Percentiles rank a stretch among this genome's conserved stretches.
Conservation (phyloP, 2,888 invertebrate genomes). For the Platypus cylindrus region DNA sequence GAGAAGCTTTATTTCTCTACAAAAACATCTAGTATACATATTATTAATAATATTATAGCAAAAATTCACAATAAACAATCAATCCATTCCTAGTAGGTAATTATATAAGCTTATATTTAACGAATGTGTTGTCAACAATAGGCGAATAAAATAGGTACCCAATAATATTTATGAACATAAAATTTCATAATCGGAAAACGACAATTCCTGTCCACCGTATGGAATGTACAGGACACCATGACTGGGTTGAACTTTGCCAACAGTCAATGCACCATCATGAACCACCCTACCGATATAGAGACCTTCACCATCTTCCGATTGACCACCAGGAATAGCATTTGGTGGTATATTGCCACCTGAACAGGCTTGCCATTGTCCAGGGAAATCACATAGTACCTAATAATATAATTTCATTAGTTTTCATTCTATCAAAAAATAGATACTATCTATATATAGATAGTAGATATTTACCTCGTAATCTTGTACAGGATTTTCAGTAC, state of each 20-base stretch:
- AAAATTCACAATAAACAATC: no score
- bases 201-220: constrained; percentile 65
- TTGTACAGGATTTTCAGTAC: constrained; percentile 50
- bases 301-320: constrained; percentile 66
- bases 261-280: constrained; percentile 63
- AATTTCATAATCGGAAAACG: constrained; percentile 71
- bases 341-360: constrained; percentile 51
- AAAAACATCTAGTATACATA: no score
- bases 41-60: no score
- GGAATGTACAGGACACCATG: constrained; percentile 67
- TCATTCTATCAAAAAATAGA: no score
- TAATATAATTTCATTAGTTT: no score
- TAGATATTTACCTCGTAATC: constrained; percentile 62
- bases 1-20: no score
- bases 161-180: constrained; percentile 34
- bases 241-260: constrained; percentile 75
- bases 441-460: neutral
- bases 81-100: neutral
- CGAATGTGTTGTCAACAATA: neutral
- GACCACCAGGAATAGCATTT: constrained; percentile 56
- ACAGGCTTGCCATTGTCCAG: constrained; percentile 30
- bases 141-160: neutral
- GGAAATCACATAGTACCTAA: constrained; percentile 29
- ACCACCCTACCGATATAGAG: constrained; percentile 64
- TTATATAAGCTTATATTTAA: neutral